Conservation (phyloP, 92 coral and sea anemone genomes). For the Scolanthus callimorphus region DNA sequence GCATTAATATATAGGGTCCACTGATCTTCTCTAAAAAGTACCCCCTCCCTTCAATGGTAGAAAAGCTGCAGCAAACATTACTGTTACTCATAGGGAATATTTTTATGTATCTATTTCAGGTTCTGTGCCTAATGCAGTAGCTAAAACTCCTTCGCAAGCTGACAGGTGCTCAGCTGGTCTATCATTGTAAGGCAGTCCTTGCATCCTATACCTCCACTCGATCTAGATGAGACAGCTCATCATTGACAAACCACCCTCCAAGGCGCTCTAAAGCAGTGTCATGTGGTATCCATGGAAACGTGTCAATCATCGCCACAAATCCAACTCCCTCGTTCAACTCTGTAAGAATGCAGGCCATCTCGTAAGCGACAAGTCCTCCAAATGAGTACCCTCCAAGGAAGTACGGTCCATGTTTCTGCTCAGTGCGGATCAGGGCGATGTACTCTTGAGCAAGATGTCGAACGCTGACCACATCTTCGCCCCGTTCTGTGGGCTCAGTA, state of each 20-base stretch:
- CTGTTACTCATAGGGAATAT: too few relatives aligned
- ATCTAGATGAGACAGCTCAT: not conserved
- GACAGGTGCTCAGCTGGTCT: too few relatives aligned
- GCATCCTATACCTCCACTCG: conserved; percentile 6
- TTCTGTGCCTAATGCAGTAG: too few relatives aligned
- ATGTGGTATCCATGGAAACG: conserved; percentile 32
- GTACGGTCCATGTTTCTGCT: conserved; percentile 48
- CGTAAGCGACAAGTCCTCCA: conserved; percentile 31
- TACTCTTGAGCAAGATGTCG: conserved; percentile 38
- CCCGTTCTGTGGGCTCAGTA: conserved; percentile 15
- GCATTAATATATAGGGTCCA: not conserved
- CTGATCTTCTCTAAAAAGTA: not conserved
- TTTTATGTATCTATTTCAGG: too few relatives aligned
- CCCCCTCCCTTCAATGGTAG: too few relatives aligned
- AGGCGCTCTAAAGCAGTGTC: not conserved
- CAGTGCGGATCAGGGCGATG: conserved; percentile 25
- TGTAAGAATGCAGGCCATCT: conserved; percentile 10
- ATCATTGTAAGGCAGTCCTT: too few relatives aligned
- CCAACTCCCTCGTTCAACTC: conserved; percentile 26
- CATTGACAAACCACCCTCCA: not conserved
- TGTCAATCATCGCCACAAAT: conserved; percentile 46
- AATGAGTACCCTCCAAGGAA: conserved; percentile 40
- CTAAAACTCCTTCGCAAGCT: too few relatives aligned
- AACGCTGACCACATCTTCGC: conserved; percentile 27
- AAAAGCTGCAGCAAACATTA: too few relatives aligned